A percentile compares a stretch with the other conserved stretches of the same genome.
These are phyloP conservation scores for Callorhinus ursinus DNA, from an alignment of 2,113 vertebrate species.

Conservation along the genomic window DNA sequence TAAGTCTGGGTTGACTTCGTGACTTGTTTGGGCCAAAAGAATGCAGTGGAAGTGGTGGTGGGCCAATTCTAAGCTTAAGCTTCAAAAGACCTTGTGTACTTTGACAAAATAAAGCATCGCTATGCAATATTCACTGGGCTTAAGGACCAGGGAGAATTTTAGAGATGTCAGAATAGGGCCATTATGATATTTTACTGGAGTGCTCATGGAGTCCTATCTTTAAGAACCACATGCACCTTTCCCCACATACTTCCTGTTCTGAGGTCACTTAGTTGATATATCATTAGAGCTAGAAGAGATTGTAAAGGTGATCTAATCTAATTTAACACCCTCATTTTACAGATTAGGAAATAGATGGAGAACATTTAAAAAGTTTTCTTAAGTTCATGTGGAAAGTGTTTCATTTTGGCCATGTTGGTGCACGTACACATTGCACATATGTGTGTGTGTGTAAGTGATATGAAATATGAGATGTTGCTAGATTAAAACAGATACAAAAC, in stretches of 20 bases:
- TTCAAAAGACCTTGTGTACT: neutral
- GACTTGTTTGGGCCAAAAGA: neutral
- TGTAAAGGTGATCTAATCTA: neutral
- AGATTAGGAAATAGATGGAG: conserved; percentile 32
- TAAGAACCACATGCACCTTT: neutral
- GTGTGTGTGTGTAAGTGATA: neutral
- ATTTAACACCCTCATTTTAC: conserved; percentile 27
- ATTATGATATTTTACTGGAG: neutral
- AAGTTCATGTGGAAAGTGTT: conserved; percentile 18
- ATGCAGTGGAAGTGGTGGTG: neutral
- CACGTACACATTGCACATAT: neutral
- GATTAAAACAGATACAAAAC: neutral
- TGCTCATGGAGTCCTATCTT: neutral
- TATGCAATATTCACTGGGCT: neutral
- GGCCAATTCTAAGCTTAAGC: neutral
- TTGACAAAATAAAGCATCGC: neutral
- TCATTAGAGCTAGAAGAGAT: conserved; percentile 25
- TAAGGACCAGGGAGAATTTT: neutral
- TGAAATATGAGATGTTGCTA: neutral
- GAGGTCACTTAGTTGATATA: neutral
- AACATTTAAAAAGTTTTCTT: neutral
- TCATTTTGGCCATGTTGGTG: neutral
- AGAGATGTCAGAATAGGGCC: neutral
- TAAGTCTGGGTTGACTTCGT: neutral
- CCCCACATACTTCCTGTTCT: neutral